Conservation (phyloP, 53 echinoderm and acorn worm genomes). For the Patiria pectinifera region DNA sequence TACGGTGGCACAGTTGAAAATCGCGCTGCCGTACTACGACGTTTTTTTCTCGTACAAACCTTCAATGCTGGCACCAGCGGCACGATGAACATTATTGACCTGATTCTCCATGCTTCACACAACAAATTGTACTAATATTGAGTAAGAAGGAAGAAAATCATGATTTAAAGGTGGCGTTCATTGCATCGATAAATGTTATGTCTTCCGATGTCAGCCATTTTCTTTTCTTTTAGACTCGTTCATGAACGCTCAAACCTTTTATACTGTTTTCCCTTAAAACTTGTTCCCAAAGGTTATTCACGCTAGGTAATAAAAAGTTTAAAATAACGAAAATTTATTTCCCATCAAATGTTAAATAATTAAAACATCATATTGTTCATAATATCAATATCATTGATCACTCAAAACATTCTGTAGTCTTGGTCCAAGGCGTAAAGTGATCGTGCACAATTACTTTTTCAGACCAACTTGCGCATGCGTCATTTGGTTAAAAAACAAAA, state of each 20-base stretch:
- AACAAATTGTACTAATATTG: neutral
- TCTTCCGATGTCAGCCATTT: constrained; percentile 25
- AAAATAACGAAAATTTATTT: no score
- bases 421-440: no score
- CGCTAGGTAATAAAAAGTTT: no score
- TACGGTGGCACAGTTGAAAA: neutral
- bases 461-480: no score
- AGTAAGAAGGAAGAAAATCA: constrained; percentile 17
- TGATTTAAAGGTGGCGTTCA: constrained; percentile 33
- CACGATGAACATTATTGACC: constrained; percentile 49
- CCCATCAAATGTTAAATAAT: no score
- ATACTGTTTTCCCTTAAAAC: neutral
- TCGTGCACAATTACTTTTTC: no score
- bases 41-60: neutral
- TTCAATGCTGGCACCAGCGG: constrained; percentile 45
- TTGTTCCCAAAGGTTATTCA: no score
- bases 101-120: constrained; percentile 37
- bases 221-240: constrained; percentile 37
- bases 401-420: no score
- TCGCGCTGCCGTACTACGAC: neutral
- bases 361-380: no score
- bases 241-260: neutral
- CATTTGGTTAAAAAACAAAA: no score
- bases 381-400: neutral
- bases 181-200: neutral